Conservation (phyloP, 2,888 invertebrate genomes). For the Penaeus monodon region DNA sequence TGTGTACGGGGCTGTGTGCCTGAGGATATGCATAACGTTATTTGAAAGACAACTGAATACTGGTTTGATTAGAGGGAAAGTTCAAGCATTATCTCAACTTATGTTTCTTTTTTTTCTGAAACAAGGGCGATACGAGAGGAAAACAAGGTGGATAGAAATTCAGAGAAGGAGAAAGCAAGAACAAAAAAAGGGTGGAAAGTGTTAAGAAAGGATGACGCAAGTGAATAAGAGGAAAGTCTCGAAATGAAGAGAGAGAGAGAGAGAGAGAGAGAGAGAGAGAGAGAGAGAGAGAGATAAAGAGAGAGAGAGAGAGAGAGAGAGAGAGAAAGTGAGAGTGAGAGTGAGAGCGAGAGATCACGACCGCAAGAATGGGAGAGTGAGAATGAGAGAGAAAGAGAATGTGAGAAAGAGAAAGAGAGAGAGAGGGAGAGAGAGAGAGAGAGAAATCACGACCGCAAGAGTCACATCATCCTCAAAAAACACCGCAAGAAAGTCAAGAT, state of each 20-base stretch:
- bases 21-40: too few species aligned
- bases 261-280: neutral
- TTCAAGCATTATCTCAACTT: too few species aligned
- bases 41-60: too few species aligned
- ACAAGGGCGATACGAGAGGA: too few species aligned
- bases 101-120: too few species aligned
- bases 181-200: neutral
- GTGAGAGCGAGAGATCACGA: neutral
- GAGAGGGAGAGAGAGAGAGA: too few species aligned
- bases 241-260: neutral
- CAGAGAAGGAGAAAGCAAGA: constrained; percentile 6
- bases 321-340: neutral
- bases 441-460: too few species aligned
- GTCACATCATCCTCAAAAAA: too few species aligned
- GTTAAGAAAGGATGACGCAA: neutral
- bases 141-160: neutral
- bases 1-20: too few species aligned
- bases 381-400: neutral
- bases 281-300: neutral
- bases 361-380: neutral
- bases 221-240: neutral
- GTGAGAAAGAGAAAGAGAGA: too few species aligned
- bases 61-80: too few species aligned
- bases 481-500: too few species aligned
- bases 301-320: neutral